Evolutionary conservation across 2,888 invertebrate genomes (phyloP).

Genomic region (Napeogenes inachia): DNA sequence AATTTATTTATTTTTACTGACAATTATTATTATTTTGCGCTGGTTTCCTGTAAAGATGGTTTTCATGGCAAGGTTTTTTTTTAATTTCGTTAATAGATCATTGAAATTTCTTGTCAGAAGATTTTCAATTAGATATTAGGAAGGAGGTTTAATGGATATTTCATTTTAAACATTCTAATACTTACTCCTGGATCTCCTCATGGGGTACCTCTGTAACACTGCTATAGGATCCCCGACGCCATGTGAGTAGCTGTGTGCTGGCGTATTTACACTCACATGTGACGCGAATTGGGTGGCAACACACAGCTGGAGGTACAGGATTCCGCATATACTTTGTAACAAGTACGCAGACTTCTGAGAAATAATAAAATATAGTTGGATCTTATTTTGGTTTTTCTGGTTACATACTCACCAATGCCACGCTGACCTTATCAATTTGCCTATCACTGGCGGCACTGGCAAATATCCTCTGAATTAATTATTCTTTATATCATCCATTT

Average conservation of each 20-base stretch:
- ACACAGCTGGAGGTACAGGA: conserved; percentile 16
- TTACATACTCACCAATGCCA: no score
- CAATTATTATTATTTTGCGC: no score
- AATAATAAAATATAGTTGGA: neutral
- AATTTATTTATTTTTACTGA: neutral
- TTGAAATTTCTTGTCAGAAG: no score
- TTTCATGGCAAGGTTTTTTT: no score
- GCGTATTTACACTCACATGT: conserved; percentile 67
- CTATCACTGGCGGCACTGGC: no score
- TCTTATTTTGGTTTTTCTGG: neutral
- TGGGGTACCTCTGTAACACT: conserved; percentile 16
- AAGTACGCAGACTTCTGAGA: conserved; percentile 16
- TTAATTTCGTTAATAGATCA: no score
- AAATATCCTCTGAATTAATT: no score
- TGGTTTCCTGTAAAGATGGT: no score
- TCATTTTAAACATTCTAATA: conserved; percentile 4
- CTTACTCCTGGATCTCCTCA: conserved; percentile 46
- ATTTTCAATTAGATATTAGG: no score
- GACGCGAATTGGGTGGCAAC: conserved; percentile 62
- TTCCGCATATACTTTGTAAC: conserved; percentile 5
- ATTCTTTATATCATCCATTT: no score
- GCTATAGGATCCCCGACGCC: conserved; percentile 67
- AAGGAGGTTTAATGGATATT: neutral
- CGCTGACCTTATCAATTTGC: no score
- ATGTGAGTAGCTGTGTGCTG: conserved; percentile 63